Percentiles rank a stretch among this genome's conserved stretches.
These are phyloP conservation scores for Drosophila diplacantha DNA, from an alignment of 2,888 invertebrate species.

Conservation along the genomic window DNA sequence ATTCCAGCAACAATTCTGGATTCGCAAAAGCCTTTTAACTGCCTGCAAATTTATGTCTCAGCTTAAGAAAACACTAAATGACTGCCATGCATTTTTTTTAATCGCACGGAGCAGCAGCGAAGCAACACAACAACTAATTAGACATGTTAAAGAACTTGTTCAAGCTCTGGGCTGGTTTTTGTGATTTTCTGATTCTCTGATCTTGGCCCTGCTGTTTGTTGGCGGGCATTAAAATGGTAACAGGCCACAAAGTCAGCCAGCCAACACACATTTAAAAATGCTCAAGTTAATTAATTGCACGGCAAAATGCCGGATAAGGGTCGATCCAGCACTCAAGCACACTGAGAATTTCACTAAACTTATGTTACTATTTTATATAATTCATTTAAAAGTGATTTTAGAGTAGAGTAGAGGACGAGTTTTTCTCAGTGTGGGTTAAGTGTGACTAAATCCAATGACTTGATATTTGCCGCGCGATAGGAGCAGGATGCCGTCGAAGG, in stretches of 20 bases:
- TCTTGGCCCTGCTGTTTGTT: conserved; percentile 29
- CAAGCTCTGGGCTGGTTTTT: conserved; percentile 39
- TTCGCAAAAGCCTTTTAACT: conserved; percentile 49
- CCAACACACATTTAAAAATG: conserved; percentile 70
- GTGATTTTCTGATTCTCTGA: conserved; percentile 27
- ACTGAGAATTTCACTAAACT: not conserved
- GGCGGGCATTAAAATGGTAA: conserved; percentile 64
- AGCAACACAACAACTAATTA: conserved; percentile 74
- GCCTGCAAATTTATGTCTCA: conserved; percentile 69
- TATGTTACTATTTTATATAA: not conserved
- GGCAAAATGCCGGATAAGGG: conserved; percentile 55
- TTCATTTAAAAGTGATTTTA: not conserved
- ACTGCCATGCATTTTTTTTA: conserved; percentile 70
- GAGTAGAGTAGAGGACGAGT: not conserved
- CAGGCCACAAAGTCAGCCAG: conserved; percentile 54
- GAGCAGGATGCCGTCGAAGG: conserved; percentile 14
- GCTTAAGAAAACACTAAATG: conserved; percentile 71
- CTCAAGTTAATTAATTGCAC: conserved; percentile 71
- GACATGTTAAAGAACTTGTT: conserved; percentile 75
- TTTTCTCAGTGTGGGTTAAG: conserved; percentile 26
- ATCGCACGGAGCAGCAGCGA: conserved; percentile 54
- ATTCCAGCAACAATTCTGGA: conserved; percentile 30
- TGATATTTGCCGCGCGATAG: conserved; percentile 61
- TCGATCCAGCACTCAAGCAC: not conserved
- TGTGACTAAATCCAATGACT: conserved; percentile 62